phyloP scores from a whole-genome alignment of 2,113 vertebrate genomes.

The Rhinogobius similis region DNA sequence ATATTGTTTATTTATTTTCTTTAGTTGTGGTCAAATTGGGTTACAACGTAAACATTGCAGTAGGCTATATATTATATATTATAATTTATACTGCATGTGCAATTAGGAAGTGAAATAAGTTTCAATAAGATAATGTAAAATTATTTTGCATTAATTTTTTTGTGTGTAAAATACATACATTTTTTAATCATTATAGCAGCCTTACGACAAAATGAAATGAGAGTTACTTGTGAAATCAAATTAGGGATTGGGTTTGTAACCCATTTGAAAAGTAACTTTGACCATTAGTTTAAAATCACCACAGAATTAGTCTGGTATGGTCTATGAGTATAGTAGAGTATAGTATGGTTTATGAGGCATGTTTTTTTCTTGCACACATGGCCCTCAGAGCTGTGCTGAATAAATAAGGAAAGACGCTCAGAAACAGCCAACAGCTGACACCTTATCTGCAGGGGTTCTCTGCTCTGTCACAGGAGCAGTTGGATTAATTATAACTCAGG shows the following conservation, averaged over 20 bases:
- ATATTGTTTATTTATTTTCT: not conserved
- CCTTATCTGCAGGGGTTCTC: conserved; percentile 52
- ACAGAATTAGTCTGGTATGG: too few species aligned
- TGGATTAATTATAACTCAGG: conserved; percentile 73
- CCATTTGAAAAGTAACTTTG: not conserved
- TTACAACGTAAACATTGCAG: not conserved
- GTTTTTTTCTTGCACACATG: conserved; percentile 28
- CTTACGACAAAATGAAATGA: not conserved
- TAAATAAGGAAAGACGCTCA: conserved; percentile 46
- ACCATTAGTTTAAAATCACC: not conserved
- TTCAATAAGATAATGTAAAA: not conserved
- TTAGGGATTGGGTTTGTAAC: not conserved
- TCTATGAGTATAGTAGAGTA: too few species aligned
- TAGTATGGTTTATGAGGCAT: not conserved
- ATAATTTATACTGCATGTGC: not conserved
- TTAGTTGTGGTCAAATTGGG: not conserved
- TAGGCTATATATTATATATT: not conserved
- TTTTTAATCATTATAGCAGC: not conserved
- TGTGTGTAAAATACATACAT: too few species aligned
- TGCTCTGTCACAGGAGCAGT: conserved; percentile 62
- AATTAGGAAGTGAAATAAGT: not conserved
- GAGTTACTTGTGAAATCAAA: not conserved
- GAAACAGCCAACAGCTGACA: conserved; percentile 64
- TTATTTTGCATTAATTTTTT: too few species aligned
- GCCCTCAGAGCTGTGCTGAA: conserved; percentile 14